Base-by-base conservation (phyloP, 2,113 vertebrate genomes). In the Charina bottae region DNA sequence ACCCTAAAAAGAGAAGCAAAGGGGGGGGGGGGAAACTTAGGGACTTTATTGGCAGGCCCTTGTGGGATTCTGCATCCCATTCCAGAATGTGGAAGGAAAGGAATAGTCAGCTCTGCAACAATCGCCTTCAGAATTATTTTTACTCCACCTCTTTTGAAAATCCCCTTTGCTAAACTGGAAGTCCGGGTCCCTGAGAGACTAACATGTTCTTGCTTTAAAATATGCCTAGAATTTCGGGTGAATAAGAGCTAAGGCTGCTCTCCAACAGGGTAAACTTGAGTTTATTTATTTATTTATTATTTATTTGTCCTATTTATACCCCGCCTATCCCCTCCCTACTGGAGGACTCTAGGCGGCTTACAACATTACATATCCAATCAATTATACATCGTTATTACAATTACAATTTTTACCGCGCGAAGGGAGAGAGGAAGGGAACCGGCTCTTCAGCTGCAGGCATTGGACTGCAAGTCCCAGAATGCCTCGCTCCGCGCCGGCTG, bases 131-230 rank as follows among this genome's bases (percentile, higher is more conserved):
- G 89, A 94, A 90, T 60, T 11, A 19, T 64, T 90, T 62, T 89
- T 56, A n/a, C 28, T 93, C 83, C 89, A 58, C 54, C 58, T 64
- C 83, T 93, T 42, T 37, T 6, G 85, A 60, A 17, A 93, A 23
- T 26, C 78, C 13, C 46, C 49, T 59, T 28, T 83, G n/a, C 28
- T 2, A 1, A 55, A 46, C 46, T 94, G 72, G 12, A 85, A 19
- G 11, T 60, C 85, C 28, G 7, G 4, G 15, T n/a, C 88, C 58
- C 59, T 88, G 88, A 37, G 37, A 56, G 64, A 4, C 28, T 26
- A 19, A 72, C 83, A 33, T 4, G 24, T 28, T 58, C 62, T 68
- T 12, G 60, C 0, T 9, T 89, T 26, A 83, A 60, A 87, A 24
- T 0, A 0, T 26, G 37, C n/a, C 55, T 0, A 3, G 72, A 37